These are phyloP conservation scores for Horisme vitalbata DNA, from an alignment of 2,888 invertebrate species.

Conservation along the genomic window DNA sequence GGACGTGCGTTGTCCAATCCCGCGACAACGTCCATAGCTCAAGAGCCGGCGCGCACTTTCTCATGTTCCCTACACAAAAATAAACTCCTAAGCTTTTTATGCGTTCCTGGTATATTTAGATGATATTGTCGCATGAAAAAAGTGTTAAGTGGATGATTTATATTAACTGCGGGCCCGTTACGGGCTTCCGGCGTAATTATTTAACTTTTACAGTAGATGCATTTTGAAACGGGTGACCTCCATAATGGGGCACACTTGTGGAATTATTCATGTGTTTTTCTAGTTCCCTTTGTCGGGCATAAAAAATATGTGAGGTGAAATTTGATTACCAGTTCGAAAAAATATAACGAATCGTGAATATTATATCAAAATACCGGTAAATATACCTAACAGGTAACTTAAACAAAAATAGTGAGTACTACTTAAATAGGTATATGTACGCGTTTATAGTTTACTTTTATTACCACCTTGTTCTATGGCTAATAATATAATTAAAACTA, in stretches of 20 bases:
- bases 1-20: conserved; percentile 66
- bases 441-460: no score
- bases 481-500: no score
- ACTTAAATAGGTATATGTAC: no score
- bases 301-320: conserved; percentile 1
- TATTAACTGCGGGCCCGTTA: conserved; percentile 70
- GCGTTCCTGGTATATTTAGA: conserved; percentile 73
- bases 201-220: conserved; percentile 54
- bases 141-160: conserved; percentile 82
- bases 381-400: no score
- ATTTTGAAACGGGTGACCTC: conserved; percentile 42
- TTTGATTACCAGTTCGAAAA: neutral
- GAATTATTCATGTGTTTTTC: conserved; percentile 49
- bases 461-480: no score
- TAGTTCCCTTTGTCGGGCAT: conserved; percentile 48
- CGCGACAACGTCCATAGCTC: conserved; percentile 71
- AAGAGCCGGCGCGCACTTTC: conserved; percentile 72
- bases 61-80: conserved; percentile 73
- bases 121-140: conserved; percentile 74
- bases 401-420: no score
- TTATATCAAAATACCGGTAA: no score
- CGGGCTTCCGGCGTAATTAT: conserved; percentile 76
- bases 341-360: no score
- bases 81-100: conserved; percentile 75
- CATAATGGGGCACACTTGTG: conserved; percentile 48